phyloP scores from a whole-genome alignment of 1,140 invertebrate genomes.

The Chironomus striatipennis region DNA sequence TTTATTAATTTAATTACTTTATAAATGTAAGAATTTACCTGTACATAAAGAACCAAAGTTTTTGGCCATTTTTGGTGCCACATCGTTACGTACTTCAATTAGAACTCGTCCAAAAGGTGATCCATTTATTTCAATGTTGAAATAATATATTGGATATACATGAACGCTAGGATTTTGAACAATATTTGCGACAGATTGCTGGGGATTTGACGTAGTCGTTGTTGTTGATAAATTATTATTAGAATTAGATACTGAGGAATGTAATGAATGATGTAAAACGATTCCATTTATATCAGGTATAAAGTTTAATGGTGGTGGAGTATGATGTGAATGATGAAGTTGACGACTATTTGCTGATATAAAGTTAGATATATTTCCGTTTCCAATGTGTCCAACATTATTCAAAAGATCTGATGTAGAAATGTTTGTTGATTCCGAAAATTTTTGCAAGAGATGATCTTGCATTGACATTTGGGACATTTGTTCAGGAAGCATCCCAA shows the following conservation, averaged over 20 bases:
- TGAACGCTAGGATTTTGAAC: constrained; percentile 43
- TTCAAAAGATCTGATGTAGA: neutral
- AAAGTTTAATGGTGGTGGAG: constrained; percentile 30
- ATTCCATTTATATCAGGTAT: constrained; percentile 28
- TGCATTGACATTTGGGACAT: neutral
- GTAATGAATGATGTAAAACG: constrained; percentile 17
- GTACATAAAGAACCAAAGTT: constrained; percentile 77
- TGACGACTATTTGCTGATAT: constrained; percentile 30
- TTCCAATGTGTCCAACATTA: neutral
- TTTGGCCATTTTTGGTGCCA: constrained; percentile 81
- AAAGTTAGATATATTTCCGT: neutral
- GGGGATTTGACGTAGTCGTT: constrained; percentile 36
- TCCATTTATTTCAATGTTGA: constrained; percentile 68
- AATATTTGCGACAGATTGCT: constrained; percentile 34
- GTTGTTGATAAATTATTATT: constrained; percentile 25
- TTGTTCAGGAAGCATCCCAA: neutral
- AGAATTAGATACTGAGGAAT: neutral
- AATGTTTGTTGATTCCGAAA: neutral
- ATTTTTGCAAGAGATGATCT: neutral
- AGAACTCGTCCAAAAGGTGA: constrained; percentile 62
- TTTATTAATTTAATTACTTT: neutral
- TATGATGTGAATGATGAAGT: constrained; percentile 36
- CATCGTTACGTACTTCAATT: constrained; percentile 74
- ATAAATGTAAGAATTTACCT: constrained; percentile 39
- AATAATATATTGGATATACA: constrained; percentile 62